A percentile compares a stretch with the other conserved stretches of the same genome.
phyloP scores from a whole-genome alignment of 2,797 vertebrate genomes.

The Enteromius unitaeniatus region DNA sequence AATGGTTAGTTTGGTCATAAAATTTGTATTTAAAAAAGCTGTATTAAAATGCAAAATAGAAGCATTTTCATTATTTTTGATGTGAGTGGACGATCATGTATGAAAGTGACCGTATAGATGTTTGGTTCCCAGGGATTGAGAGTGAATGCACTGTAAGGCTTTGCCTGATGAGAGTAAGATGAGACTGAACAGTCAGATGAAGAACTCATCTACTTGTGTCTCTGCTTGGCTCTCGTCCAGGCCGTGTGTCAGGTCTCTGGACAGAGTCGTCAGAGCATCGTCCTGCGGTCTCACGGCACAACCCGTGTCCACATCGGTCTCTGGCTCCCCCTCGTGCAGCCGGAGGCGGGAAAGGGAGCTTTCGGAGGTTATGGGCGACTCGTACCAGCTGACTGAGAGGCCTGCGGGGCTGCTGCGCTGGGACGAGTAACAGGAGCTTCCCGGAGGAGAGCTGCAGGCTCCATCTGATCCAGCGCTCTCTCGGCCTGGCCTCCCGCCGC shows the following conservation, averaged over 20 bases:
- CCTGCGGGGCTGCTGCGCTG: constrained; percentile 65
- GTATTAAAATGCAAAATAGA: neutral
- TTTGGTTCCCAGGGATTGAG: neutral
- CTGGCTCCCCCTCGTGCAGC: constrained; percentile 71
- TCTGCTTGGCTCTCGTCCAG: constrained; percentile 56
- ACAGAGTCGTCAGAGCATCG: constrained; percentile 65
- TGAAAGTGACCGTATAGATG: neutral
- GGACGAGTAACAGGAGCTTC: constrained; percentile 73
- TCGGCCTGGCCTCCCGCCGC: constrained; percentile 35
- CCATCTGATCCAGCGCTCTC: constrained; percentile 65
- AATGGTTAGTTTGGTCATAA: neutral
- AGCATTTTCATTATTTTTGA: neutral
- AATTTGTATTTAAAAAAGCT: neutral
- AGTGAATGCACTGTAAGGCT: neutral
- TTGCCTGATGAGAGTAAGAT: neutral
- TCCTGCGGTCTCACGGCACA: constrained; percentile 61
- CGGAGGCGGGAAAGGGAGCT: constrained; percentile 66
- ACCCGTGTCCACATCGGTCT: constrained; percentile 91
- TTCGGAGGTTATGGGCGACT: constrained; percentile 54
- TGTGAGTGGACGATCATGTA: neutral
- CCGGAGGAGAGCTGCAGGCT: constrained; percentile 67
- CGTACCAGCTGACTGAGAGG: neutral
- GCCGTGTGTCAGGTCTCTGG: constrained; percentile 68
- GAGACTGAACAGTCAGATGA: constrained; percentile 79
- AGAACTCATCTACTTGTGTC: constrained; percentile 84